These are phyloP conservation scores for Nowickia ferox DNA, from an alignment of 2,888 invertebrate genomes.

Conservation along the genomic window DNA sequence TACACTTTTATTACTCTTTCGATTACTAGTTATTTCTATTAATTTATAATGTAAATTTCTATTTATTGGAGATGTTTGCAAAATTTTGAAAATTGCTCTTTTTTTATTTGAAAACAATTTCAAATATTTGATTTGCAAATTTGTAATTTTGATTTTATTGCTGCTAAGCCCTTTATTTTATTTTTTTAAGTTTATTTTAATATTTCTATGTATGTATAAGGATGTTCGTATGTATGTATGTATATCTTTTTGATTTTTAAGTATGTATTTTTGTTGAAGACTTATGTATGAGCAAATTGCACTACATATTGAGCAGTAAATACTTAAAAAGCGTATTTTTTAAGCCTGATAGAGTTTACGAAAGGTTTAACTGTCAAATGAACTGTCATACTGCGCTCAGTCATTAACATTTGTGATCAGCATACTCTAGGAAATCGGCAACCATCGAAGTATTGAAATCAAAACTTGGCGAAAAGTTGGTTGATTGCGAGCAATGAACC, in stretches of 20 bases:
- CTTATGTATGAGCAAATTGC: too few species aligned
- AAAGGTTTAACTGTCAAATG: too few species aligned
- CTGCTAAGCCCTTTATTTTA: conserved; percentile 80
- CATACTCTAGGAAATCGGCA: too few species aligned
- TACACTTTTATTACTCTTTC: conserved; percentile 42
- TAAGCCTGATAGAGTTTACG: too few species aligned
- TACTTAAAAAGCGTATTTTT: too few species aligned
- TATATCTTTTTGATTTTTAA: neutral
- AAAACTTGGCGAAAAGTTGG: too few species aligned
- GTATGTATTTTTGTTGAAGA: neutral
- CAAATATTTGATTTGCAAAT: conserved; percentile 69
- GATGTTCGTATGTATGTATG: neutral
- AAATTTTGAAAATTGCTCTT: conserved; percentile 43
- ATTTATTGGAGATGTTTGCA: conserved; percentile 29
- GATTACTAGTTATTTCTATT: conserved; percentile 47
- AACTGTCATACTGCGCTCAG: too few species aligned
- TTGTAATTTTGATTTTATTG: conserved; percentile 82
- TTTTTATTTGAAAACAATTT: conserved; percentile 52
- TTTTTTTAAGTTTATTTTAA: conserved; percentile 58
- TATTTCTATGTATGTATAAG: conserved; percentile 1
- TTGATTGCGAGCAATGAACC: too few species aligned
- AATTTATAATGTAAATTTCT: conserved; percentile 62
- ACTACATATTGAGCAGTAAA: too few species aligned
- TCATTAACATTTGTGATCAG: too few species aligned
- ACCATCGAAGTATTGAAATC: too few species aligned